phyloP scores from a whole-genome alignment of 2,888 invertebrate genomes.

The Stegophylla sp. region DNA sequence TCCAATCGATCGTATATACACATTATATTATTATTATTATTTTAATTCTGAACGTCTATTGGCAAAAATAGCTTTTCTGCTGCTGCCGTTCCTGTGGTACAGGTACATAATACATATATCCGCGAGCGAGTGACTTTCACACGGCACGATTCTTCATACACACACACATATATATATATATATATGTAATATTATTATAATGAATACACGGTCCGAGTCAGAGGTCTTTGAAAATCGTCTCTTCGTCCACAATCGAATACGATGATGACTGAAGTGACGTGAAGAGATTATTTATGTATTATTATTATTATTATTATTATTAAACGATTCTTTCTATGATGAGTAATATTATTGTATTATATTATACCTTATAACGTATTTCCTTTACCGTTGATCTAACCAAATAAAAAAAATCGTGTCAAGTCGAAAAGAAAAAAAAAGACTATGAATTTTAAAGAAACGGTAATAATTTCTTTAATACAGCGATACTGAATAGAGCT shows the following conservation, averaged over 20 bases:
- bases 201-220: constrained; percentile 21
- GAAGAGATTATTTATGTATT: not conserved
- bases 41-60: constrained; percentile 18
- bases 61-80: constrained; percentile 40
- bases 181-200: not conserved
- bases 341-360: not conserved
- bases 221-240: constrained; percentile 41
- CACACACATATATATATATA: too few species aligned
- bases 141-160: constrained; percentile 42
- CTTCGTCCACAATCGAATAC: constrained; percentile 7
- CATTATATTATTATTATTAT: constrained; percentile 30
- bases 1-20: not conserved
- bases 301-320: not conserved
- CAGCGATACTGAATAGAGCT: too few species aligned
- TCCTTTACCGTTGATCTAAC: not conserved
- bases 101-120: not conserved
- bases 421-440: too few species aligned
- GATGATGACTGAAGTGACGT: not conserved
- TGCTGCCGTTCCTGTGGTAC: too few species aligned
- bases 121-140: constrained; percentile 37
- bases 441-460: too few species aligned
- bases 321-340: not conserved
- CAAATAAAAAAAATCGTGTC: not conserved
- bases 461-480: too few species aligned
- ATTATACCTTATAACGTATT: not conserved